These are phyloP conservation scores for Caenorhabditis doughertyi DNA, from an alignment of 2,888 invertebrate species.

Conservation along the genomic window DNA sequence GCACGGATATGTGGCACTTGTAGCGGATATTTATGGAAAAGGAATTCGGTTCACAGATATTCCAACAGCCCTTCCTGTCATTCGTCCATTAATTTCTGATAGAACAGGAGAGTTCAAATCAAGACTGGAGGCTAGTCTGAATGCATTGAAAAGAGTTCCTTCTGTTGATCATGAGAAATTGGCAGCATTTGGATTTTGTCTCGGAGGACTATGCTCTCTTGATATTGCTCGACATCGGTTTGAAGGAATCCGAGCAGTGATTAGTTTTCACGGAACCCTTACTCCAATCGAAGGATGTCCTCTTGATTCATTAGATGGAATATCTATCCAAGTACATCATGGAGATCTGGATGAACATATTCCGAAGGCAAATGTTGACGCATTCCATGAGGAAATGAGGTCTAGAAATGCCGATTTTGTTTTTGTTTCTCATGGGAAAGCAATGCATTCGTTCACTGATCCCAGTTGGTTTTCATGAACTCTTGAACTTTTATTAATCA, in stretches of 20 bases:
- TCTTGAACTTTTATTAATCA: not conserved
- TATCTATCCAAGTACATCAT: slow-evolving; percentile 70
- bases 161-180: slow-evolving; percentile 8
- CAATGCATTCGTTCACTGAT: slow-evolving; percentile 77
- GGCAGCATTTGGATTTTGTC: slow-evolving; percentile 31
- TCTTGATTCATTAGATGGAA: not conserved
- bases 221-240: slow-evolving; percentile 23
- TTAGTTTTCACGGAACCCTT: slow-evolving; percentile 48
- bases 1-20: slow-evolving; percentile 70
- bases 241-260: slow-evolving; percentile 12
- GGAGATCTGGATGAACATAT: slow-evolving; percentile 78
- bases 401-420: slow-evolving; percentile 75
- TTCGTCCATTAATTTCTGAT: slow-evolving; percentile 68
- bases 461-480: slow-evolving; percentile 38
- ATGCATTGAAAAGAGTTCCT: slow-evolving; percentile 54
- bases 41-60: slow-evolving; percentile 65
- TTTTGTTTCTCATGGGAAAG: slow-evolving; percentile 75
- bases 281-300: slow-evolving; percentile 28
- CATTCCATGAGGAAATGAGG: slow-evolving; percentile 74
- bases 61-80: slow-evolving; percentile 66
- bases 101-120: slow-evolving; percentile 66
- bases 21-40: slow-evolving; percentile 79
- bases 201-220: slow-evolving; percentile 39
- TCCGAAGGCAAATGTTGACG: slow-evolving; percentile 65
- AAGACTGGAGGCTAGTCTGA: slow-evolving; percentile 67